Base-by-base conservation (phyloP, 2,113 vertebrate species). In the Indicator indicator region DNA sequence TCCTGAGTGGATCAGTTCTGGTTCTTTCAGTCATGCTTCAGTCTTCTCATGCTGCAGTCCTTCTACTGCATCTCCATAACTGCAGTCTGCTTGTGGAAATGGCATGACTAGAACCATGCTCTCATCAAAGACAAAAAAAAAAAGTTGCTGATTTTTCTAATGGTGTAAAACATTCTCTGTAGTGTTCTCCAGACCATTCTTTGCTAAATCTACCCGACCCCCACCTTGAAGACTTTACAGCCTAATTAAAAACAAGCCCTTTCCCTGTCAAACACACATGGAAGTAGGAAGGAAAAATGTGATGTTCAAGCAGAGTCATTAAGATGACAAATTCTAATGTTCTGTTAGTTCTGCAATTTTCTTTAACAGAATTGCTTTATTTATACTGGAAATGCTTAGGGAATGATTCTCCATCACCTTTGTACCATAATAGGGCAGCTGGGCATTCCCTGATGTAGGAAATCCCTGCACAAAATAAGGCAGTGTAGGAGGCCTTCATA, bases 401-500 rank as follows among this genome's bases (percentile, higher is more conserved):
- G 83, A 88, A 95, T 91, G 88, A 95, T 94, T 97, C 80, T 92
- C 88, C 62, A 73, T 90, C 93, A 91, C 90, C 86, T 97, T 94
- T 94, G 94, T 94, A 82, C 71, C 11, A 8, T 92, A 95, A 94
- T 26, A 95, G 78, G 78, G 93, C 95, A 96, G 93, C 87, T 95
- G 93, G 96, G 93, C 70, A 89, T 94, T 96, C 91, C 91, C 76
- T 78, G 58, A 69, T 83, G 79, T 94, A 96, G 93, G 96, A 95
- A 97, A 96, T 94, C 89, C 79, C 89, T 86, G 83, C 83, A 91
- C 90, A 95, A 74, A 95, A 89, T 81, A 91, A 93, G 76, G 88
- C 93, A 94, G 90, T 88, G 91, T 96, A 95, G 94, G 94, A 93
- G 91, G 92, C 93, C 95, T 95, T 96, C 96, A 91, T 95, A 95